Base-by-base conservation (phyloP, 2,797 vertebrate genomes). In the Salarias fasciatus region DNA sequence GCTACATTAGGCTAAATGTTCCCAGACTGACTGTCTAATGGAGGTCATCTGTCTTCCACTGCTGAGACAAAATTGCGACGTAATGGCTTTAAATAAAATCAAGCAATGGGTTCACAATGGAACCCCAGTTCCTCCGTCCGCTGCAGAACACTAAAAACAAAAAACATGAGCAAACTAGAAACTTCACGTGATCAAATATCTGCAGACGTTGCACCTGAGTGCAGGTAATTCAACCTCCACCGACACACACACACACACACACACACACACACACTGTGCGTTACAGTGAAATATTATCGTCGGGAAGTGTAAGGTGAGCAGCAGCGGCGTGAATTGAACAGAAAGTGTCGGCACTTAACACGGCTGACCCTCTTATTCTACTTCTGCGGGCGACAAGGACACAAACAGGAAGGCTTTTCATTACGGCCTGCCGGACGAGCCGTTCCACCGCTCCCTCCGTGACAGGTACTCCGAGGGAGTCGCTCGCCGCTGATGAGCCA, bases 1-100 rank as follows among this genome's bases (percentile, higher is more conserved):
- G 74, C 18, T 84, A 83, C 62, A 83, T 83, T 60, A 60, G 73
- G 74, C 18, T 84, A 83, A 87, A 84, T 69, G 72, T 36, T 62
- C 71, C 60, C 63, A 62, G 61, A 58, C 70, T 67, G 18, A 24
- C 46, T 50, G 41, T 67, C 58, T 48, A 63, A 76, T 52, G 11
- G 40, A 77, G 68, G 68, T 68, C 70, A 72, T 49, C 49, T 48
- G 55, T 49, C 62, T 72, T 41, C 7, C 29, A 77, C 59, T 40
- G 62, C 30, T 14, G 44, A 69, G 40, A 69, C 47, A 14, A 57
- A 58, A 65, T 66, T 56, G 59, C 35, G 51, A 2, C 30, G n/a
- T 72, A 77, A 82, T 59, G 18, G 33, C 31, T 51, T 66, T n/a
- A 64, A 85, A 79, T 64, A 14, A 72, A 83, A 75, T 85, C 47